Percentiles rank a stretch among this genome's conserved stretches.
Evolutionary conservation across 2,888 invertebrate species (phyloP).

Genomic region (Nomada ferruginata): DNA sequence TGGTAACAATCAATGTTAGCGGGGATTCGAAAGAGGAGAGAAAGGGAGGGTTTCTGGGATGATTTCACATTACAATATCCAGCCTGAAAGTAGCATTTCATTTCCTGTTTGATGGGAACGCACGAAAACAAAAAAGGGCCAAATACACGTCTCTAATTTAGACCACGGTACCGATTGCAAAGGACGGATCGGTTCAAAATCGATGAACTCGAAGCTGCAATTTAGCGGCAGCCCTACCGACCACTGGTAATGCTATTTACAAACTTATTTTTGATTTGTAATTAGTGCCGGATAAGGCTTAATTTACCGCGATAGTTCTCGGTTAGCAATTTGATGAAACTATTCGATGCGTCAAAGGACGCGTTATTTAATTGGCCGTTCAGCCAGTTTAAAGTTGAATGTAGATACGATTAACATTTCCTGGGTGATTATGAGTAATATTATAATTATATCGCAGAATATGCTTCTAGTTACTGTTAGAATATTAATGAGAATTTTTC

Average conservation of each 20-base stretch:
- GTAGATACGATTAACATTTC: not conserved
- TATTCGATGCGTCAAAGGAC: slow-evolving; percentile 3
- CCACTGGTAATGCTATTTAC: slow-evolving; percentile 60
- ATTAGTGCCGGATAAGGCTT: slow-evolving; percentile 36
- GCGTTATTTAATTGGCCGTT: slow-evolving; percentile 7
- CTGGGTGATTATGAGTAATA: no score
- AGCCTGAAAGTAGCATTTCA: slow-evolving; percentile 18
- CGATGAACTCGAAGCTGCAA: slow-evolving; percentile 22
- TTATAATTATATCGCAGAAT: not conserved
- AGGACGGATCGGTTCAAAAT: slow-evolving; percentile 29
- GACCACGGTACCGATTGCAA: not conserved
- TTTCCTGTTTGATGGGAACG: slow-evolving; percentile 20
- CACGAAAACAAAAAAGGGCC: slow-evolving; percentile 17
- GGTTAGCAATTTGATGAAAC: not conserved
- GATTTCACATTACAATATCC: not conserved
- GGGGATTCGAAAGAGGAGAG: not conserved
- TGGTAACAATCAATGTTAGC: not conserved
- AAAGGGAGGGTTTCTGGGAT: not conserved
- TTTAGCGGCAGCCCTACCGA: slow-evolving; percentile 58
- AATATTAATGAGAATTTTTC: no score
- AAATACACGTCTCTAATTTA: slow-evolving; percentile 13
- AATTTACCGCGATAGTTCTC: not conserved
- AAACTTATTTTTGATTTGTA: slow-evolving; percentile 25
- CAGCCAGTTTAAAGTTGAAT: not conserved
- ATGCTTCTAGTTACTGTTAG: no score